phyloP scores from a whole-genome alignment of 2,888 invertebrate species.

The Lycophotia porphyrea region DNA sequence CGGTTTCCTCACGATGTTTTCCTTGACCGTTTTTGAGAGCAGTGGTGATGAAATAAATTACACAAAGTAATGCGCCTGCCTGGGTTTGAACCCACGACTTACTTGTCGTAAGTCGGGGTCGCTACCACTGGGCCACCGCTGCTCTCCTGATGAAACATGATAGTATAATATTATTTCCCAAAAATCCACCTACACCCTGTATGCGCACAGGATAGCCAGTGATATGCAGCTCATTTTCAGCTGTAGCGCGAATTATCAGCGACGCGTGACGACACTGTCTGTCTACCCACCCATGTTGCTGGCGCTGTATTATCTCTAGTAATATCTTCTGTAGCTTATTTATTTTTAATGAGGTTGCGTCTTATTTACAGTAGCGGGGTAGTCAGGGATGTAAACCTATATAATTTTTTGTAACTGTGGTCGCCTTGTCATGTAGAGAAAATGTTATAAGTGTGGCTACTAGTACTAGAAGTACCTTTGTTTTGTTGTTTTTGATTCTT shows the following conservation, averaged over 20 bases:
- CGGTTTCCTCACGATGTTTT: too few relatives aligned
- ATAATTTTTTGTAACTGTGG: not conserved
- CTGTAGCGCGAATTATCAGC: conserved; percentile 76
- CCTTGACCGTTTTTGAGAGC: too few relatives aligned
- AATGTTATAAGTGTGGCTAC: not conserved
- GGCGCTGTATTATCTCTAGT: conserved; percentile 10
- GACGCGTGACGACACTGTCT: conserved; percentile 74
- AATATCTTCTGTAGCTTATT: conserved; percentile 39
- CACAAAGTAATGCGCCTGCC: too few relatives aligned
- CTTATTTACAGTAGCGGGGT: conserved; percentile 2
- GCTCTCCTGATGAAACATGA: too few relatives aligned
- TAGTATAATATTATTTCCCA: too few relatives aligned
- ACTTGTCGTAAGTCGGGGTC: too few relatives aligned
- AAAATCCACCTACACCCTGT: too few relatives aligned
- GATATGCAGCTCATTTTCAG: conserved; percentile 83
- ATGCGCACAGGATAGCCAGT: conserved; percentile 66
- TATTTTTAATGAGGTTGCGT: conserved; percentile 20
- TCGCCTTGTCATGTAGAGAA: not conserved
- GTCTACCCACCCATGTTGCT: conserved; percentile 24
- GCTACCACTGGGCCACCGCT: too few relatives aligned
- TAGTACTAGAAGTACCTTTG: too few relatives aligned
- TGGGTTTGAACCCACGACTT: too few relatives aligned
- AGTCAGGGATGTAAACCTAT: not conserved
- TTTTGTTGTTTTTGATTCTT: too few relatives aligned
- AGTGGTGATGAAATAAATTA: too few relatives aligned